phyloP scores from a whole-genome alignment of 1,140 invertebrate genomes.

The Tetraneura akinire region DNA sequence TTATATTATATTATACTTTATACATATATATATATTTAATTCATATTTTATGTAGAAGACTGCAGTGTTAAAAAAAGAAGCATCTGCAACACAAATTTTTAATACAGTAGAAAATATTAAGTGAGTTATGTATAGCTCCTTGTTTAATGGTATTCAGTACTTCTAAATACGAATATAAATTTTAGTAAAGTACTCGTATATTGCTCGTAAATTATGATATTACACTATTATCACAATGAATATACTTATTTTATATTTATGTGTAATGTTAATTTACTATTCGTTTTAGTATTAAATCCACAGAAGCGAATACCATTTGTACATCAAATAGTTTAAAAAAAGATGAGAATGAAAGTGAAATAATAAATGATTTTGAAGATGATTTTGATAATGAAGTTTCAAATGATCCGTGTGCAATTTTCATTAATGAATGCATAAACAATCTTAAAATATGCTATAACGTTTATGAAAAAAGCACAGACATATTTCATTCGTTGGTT shows the following conservation, averaged over 20 bases:
- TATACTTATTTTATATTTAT: not conserved
- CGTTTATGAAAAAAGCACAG: not conserved
- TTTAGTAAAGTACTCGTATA: not conserved
- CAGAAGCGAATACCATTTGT: not conserved
- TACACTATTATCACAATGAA: not conserved
- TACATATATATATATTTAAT: not conserved
- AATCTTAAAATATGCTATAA: not conserved
- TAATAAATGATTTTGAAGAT: not conserved
- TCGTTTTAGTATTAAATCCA: not conserved
- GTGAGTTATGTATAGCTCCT: too few relatives aligned
- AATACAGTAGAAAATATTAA: not conserved
- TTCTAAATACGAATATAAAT: not conserved
- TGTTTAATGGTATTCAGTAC: too few relatives aligned
- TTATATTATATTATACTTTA: not conserved
- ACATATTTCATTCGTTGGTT: constrained; percentile 37
- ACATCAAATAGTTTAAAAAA: too few relatives aligned
- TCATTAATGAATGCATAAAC: constrained; percentile 26
- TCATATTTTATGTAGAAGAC: not conserved
- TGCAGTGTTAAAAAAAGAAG: not conserved
- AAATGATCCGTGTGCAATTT: constrained; percentile 22
- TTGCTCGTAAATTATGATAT: not conserved
- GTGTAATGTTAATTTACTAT: not conserved
- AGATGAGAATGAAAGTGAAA: not conserved
- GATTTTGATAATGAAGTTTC: not conserved
- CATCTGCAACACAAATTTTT: not conserved